Evolutionary conservation across 1,140 invertebrate genomes (phyloP).

Genomic region (Oryzaephilus surinamensis): DNA sequence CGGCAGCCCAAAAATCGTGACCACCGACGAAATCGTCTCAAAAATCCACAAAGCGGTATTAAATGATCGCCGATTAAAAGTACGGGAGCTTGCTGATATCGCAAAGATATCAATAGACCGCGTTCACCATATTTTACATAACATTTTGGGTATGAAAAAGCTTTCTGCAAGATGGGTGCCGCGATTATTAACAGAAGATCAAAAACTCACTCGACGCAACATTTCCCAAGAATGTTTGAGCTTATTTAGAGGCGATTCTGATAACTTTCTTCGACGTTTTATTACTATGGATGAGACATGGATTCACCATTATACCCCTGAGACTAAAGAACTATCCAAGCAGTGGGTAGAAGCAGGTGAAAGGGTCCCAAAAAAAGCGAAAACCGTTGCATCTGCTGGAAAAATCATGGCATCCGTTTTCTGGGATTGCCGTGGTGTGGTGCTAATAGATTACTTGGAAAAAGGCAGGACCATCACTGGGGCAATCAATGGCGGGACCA

Average conservation of each 20-base stretch:
- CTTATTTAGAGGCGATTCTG: too few relatives aligned
- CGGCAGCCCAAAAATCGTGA: conserved; percentile 19
- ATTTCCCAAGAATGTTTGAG: background rate
- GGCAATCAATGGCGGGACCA: too few relatives aligned
- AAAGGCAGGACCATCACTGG: conserved; percentile 24
- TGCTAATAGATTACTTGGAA: conserved; percentile 31
- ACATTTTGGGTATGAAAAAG: conserved; percentile 14
- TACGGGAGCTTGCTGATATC: conserved; percentile 17
- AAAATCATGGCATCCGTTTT: conserved; percentile 31
- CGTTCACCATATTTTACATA: conserved; percentile 5
- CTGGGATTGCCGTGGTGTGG: conserved; percentile 14
- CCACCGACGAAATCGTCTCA: conserved; percentile 9
- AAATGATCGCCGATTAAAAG: conserved; percentile 10
- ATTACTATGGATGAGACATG: too few relatives aligned
- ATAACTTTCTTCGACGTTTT: too few relatives aligned
- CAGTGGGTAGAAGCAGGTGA: conserved; percentile 25
- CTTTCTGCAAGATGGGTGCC: conserved; percentile 5
- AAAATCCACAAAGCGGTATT: conserved; percentile 13
- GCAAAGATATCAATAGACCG: conserved; percentile 11
- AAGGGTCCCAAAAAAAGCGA: conserved; percentile 22
- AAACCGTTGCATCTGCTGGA: conserved; percentile 15
- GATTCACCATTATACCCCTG: too few relatives aligned
- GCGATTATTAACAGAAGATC: background rate
- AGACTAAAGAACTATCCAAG: conserved; percentile 33
- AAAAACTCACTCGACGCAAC: background rate